phyloP scores from a whole-genome alignment of 2,113 vertebrate species.

The Pseudopodoces humilis region DNA sequence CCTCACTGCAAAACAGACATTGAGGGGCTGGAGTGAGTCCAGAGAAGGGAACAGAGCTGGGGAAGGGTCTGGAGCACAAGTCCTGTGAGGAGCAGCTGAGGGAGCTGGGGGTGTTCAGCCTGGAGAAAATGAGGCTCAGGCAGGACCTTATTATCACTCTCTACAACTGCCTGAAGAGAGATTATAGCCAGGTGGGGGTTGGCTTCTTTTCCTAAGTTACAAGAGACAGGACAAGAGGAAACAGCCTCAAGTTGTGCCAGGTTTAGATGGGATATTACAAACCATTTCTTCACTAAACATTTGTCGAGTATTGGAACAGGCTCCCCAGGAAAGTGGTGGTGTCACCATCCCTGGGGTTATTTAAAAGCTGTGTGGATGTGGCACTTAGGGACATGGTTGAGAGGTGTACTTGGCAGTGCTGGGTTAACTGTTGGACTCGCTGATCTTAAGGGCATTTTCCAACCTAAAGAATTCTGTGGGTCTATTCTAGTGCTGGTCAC shows the following conservation, averaged over 20 bases:
- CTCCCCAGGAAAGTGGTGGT: background rate
- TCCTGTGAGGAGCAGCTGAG: background rate
- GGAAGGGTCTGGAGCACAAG: background rate
- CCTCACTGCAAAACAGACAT: accelerated
- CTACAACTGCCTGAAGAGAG: background rate
- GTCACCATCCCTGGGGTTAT: background rate
- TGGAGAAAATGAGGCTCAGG: background rate
- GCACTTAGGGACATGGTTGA: background rate
- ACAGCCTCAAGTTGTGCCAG: background rate
- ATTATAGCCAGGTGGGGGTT: accelerated
- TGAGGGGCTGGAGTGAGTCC: background rate
- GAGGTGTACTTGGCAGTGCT: background rate
- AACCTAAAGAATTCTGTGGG: background rate
- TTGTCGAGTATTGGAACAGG: background rate
- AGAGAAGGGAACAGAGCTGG: accelerated
- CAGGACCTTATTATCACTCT: accelerated
- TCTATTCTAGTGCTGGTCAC: background rate
- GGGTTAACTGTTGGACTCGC: background rate
- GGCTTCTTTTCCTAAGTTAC: background rate
- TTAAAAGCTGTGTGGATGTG: background rate
- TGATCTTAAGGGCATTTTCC: background rate
- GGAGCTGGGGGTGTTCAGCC: background rate
- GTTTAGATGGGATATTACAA: background rate
- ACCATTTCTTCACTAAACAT: background rate
- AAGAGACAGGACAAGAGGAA: background rate